phyloP scores from a whole-genome alignment of 23 tunicate species.

The Trididemnum clinides region DNA sequence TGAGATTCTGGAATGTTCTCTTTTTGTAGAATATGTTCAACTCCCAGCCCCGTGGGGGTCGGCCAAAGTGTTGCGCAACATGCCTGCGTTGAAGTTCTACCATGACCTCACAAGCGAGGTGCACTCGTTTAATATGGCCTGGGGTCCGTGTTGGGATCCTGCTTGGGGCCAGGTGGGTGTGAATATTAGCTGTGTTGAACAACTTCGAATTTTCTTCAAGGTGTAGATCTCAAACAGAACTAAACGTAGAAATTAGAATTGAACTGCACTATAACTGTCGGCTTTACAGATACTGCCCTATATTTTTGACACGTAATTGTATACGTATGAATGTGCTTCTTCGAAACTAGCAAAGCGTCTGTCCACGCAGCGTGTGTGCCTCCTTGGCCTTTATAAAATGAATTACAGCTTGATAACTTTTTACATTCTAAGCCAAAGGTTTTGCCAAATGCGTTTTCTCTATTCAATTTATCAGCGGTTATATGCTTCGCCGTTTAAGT shows the following conservation, averaged over 20 bases:
- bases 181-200: too few species aligned
- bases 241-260: not conserved
- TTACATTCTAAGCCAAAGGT: too few species aligned
- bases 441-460: too few species aligned
- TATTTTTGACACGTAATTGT: not conserved
- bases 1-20: too few species aligned
- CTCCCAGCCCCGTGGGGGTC: constrained; percentile 93
- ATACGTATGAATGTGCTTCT: too few species aligned
- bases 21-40: constrained; percentile 67
- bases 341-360: too few species aligned
- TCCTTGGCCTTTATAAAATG: too few species aligned
- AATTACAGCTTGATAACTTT: too few species aligned
- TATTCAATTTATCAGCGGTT: too few species aligned
- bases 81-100: constrained; percentile 95
- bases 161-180: constrained; percentile 82
- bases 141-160: constrained; percentile 98
- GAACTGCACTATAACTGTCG: not conserved
- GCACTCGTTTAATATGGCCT: constrained; percentile 76
- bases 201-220: not conserved
- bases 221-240: too few species aligned
- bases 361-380: too few species aligned
- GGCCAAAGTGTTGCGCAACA: constrained; percentile 74
- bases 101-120: constrained; percentile 77
- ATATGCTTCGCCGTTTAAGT: too few species aligned
- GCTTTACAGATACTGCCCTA: not conserved